phyloP scores from a whole-genome alignment of 35 echinoderm and acorn worm species.

The Eucidaris tribuloides region DNA sequence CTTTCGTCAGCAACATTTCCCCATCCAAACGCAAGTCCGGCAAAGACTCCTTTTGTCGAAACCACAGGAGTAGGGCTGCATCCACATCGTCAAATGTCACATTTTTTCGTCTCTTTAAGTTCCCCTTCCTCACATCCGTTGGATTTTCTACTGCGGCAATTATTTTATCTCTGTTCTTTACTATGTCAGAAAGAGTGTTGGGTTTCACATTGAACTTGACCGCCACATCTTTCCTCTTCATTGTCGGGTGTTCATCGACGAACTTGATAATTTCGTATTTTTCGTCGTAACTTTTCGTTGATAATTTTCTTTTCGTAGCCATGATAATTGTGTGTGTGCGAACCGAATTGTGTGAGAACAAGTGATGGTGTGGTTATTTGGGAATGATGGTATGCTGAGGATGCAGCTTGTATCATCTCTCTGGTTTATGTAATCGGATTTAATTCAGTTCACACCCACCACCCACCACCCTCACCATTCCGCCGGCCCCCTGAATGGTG shows the following conservation, averaged over 20 bases:
- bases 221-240: slow-evolving; percentile 9
- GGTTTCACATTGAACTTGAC: not conserved
- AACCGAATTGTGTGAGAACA: too few species aligned
- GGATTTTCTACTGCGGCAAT: slow-evolving; percentile 22
- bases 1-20: slow-evolving; percentile 6
- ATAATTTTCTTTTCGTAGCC: too few species aligned
- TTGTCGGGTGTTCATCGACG: not conserved
- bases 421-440: too few species aligned
- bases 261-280: slow-evolving; percentile 43
- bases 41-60: slow-evolving; percentile 6
- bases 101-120: slow-evolving; percentile 14
- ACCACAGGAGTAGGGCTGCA: slow-evolving; percentile 23
- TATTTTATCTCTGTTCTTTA: slow-evolving; percentile 36
- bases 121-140: not conserved
- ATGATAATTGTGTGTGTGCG: too few species aligned
- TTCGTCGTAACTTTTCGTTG: too few species aligned
- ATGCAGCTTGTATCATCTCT: too few species aligned
- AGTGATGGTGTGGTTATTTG: too few species aligned
- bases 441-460: too few species aligned
- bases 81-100: slow-evolving; percentile 18
- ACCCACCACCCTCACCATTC: too few species aligned
- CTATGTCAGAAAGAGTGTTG: not conserved
- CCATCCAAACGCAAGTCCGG: slow-evolving; percentile 1
- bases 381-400: too few species aligned
- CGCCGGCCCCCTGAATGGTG: too few species aligned